Evolutionary conservation across 2,113 vertebrate genomes (phyloP).

Genomic region (Mormyrus lacerda): DNA sequence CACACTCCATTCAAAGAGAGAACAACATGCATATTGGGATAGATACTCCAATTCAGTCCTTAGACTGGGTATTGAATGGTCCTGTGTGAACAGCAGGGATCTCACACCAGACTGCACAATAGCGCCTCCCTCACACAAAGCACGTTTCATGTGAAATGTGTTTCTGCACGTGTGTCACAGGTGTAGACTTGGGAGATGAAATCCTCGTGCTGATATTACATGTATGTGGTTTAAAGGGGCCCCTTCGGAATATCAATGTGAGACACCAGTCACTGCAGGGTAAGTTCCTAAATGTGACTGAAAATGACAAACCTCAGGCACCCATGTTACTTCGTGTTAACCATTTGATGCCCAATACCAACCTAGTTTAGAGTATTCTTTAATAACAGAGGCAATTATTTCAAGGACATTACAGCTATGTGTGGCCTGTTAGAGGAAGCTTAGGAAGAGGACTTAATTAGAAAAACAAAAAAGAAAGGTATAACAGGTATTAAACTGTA

Average conservation of each 20-base stretch:
- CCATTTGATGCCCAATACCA: neutral
- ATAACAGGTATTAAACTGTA: neutral
- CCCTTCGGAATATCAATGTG: neutral
- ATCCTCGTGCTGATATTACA: neutral
- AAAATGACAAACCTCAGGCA: neutral
- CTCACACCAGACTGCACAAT: neutral
- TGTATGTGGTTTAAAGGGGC: neutral
- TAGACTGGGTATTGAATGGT: neutral
- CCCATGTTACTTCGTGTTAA: neutral
- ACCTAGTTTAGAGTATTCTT: neutral
- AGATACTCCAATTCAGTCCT: neutral
- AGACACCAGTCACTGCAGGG: neutral
- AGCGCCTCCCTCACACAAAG: neutral
- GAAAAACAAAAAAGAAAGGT: neutral
- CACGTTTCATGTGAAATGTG: constrained; percentile 1
- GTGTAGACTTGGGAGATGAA: neutral
- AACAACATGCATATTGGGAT: neutral
- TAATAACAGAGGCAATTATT: neutral
- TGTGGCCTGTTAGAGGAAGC: neutral
- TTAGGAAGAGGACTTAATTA: neutral
- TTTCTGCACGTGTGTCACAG: neutral
- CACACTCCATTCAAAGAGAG: neutral
- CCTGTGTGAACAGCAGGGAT: neutral
- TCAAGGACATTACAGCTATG: neutral
- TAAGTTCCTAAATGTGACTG: neutral